Evolutionary conservation across 1,140 invertebrate genomes (phyloP).

Genomic region (Drosophila pseudoananassae): DNA sequence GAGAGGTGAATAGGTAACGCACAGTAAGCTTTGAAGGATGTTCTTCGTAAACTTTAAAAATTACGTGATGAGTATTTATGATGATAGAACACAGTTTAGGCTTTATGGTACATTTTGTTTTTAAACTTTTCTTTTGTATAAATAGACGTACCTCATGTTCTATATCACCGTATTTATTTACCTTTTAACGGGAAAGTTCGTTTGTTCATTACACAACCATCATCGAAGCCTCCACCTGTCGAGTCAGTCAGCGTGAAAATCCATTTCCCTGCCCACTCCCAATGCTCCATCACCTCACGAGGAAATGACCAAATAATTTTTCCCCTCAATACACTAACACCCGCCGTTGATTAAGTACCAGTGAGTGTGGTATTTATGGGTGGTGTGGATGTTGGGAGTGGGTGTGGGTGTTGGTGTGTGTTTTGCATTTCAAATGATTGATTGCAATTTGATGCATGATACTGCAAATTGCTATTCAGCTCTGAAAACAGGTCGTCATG

Average conservation of each 20-base stretch:
- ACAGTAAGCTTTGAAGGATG: no score
- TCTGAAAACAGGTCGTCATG: background rate
- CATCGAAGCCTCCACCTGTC: slow-evolving; percentile 14
- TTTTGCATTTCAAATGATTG: slow-evolving; percentile 71
- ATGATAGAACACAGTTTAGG: no score
- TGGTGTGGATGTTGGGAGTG: background rate
- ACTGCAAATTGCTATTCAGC: slow-evolving; percentile 53
- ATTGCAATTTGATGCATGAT: slow-evolving; percentile 66
- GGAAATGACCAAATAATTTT: slow-evolving; percentile 47
- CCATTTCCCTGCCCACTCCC: slow-evolving; percentile 4
- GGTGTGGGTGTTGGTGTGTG: slow-evolving; percentile 3
- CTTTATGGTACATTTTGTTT: no score
- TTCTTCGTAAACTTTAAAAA: background rate
- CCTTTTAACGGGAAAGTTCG: background rate
- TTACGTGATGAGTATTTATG: no score
- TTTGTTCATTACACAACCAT: slow-evolving; percentile 22
- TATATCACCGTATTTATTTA: background rate
- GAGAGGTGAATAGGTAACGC: background rate
- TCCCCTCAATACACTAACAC: slow-evolving; percentile 14
- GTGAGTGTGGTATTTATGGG: slow-evolving; percentile 11
- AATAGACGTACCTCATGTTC: background rate
- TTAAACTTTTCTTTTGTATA: background rate
- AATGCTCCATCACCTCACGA: background rate
- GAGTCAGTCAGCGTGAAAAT: slow-evolving; percentile 13
- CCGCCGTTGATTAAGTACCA: slow-evolving; percentile 27